A percentile compares a stretch with the other conserved stretches of the same genome.
phyloP scores from a whole-genome alignment of 2,888 invertebrate genomes.

The Patella caerulea region DNA sequence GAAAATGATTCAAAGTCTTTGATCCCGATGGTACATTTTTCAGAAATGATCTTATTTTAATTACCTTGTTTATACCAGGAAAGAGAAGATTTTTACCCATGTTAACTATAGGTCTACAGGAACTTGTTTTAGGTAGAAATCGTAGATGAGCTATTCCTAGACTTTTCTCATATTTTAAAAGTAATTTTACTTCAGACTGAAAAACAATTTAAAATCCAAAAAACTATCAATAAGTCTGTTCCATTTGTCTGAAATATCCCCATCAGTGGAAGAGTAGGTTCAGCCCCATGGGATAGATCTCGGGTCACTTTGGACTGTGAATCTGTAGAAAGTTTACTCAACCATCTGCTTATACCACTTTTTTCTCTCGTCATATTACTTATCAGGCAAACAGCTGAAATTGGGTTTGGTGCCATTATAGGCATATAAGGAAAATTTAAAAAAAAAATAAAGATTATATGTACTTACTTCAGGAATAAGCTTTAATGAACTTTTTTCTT shows the following conservation, averaged over 20 bases:
- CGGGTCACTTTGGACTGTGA: no score
- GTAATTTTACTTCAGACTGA: conserved; percentile 31
- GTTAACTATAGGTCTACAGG: conserved; percentile 63
- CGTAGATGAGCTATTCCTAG: conserved; percentile 58
- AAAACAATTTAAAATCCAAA: not conserved
- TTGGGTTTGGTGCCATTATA: conserved; percentile 7
- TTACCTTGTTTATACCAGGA: conserved; percentile 21
- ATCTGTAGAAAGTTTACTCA: no score
- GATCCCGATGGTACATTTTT: no score
- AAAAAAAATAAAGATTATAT: conserved; percentile 7
- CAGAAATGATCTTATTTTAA: no score
- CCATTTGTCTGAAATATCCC: no score
- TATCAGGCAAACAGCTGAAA: no score
- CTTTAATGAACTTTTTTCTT: not conserved
- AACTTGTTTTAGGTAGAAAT: conserved; percentile 63
- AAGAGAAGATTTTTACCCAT: conserved; percentile 43
- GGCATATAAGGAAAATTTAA: conserved; percentile 25
- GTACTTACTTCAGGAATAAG: conserved; percentile 1
- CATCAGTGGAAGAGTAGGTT: no score
- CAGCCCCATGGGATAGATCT: no score
- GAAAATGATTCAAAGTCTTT: no score
- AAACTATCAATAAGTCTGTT: not conserved
- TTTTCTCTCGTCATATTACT: no score
- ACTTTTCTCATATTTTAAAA: conserved; percentile 31
- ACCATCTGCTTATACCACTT: no score